These are phyloP conservation scores for Amiota mariae DNA, from an alignment of 2,888 invertebrate species.

Conservation along the genomic window DNA sequence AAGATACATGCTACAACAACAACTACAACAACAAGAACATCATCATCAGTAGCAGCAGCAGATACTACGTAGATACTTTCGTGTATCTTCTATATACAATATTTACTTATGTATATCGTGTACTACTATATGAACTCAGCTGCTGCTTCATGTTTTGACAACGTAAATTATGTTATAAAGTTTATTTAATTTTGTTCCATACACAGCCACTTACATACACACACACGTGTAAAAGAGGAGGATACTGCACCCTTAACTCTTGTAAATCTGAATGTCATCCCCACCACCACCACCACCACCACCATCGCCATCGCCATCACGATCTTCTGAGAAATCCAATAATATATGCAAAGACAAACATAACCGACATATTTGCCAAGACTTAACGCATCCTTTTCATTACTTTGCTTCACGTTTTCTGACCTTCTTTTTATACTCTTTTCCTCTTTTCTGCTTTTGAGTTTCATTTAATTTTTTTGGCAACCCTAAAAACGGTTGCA, in stretches of 20 bases:
- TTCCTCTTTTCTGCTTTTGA: neutral
- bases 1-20: slow-evolving; percentile 27
- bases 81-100: too few relatives aligned
- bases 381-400: slow-evolving; percentile 22
- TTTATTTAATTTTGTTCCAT: slow-evolving; percentile 64
- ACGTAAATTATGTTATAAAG: slow-evolving; percentile 67
- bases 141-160: slow-evolving; percentile 61
- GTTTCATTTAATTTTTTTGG: neutral
- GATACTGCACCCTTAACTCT: slow-evolving; percentile 8
- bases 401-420: neutral
- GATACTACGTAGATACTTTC: too few relatives aligned
- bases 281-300: neutral
- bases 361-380: slow-evolving; percentile 10
- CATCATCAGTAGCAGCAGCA: too few relatives aligned
- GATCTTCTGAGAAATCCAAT: too few relatives aligned
- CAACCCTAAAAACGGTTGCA: slow-evolving; percentile 8
- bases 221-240: neutral
- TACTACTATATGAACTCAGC: neutral
- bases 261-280: neutral
- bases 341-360: slow-evolving; percentile 17
- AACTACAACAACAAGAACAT: too few relatives aligned
- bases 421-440: neutral
- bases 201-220: neutral
- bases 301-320: neutral
- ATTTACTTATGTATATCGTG: neutral